Evolutionary conservation across 2,888 invertebrate species (phyloP), one percentile per base, ranked within the genome.

Genomic region (Polydrusus cervinus): DNA sequence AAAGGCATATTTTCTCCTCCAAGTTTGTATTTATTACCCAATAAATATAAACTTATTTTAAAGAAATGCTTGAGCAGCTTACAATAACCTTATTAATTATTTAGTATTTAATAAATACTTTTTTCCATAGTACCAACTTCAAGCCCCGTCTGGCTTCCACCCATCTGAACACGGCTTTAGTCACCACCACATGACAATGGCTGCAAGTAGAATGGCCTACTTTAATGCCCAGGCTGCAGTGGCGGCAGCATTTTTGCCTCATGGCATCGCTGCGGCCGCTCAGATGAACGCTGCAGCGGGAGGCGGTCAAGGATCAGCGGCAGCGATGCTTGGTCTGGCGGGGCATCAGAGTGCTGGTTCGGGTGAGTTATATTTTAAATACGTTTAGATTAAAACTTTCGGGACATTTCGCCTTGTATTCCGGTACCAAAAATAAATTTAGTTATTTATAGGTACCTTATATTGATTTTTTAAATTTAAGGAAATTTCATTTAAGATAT

Each of bases 211-310:
- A 51, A 95, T 96, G 91, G 95, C 95, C 73, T 96, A 96, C 87
- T 94, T 96, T 87, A 96, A 96, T 88, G 95, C 95, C 65, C 95
- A 96, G 86, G 95, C 96, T 51, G 95, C 96, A n/a, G 95, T 95
- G 60, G 95, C 95, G 9, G 95, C 95, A 14, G 95, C 95, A 60
- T 95, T 95, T 87, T 87, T 95, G 82, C 95, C 95, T 34, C 92
- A 93, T 83, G 91, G 91, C 82, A 92, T 87, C 62, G 87, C 87
- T 13, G 87, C 87, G 73, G 87, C 87, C 70, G 87, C 87, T 38
- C 84, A 87, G 3, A 87, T 87, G 87, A 86, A 85, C 77, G 84
- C 82, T 1, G 80, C 79, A 77, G 80, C 80, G 11, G 84, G 84
- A 43, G 83, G 84, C n/a, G 85, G 86, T 25, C 85, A 85, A 38